A percentile compares a stretch with the other conserved stretches of the same genome.
Evolutionary conservation across 2,797 vertebrate species (phyloP).

Genomic region (Lycodopsis pacificus): DNA sequence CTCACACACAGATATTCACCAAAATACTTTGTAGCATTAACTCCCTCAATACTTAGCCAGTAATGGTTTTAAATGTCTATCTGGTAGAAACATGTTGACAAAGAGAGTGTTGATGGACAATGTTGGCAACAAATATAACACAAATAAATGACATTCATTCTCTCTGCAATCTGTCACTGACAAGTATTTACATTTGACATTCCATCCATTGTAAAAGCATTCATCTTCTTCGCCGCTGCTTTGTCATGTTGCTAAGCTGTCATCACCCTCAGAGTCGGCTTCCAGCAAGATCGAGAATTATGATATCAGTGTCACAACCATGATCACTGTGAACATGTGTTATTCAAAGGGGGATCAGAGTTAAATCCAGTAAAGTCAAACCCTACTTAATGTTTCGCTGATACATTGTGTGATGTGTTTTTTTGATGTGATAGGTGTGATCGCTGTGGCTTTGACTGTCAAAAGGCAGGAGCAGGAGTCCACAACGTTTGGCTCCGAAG

Average conservation of each 20-base stretch:
- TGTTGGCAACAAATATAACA: neutral
- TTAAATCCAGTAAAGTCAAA: constrained; percentile 5
- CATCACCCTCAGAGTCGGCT: neutral
- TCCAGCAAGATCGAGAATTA: neutral
- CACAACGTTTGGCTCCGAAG: constrained; percentile 72
- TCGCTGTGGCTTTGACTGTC: constrained; percentile 87
- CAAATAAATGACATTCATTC: neutral
- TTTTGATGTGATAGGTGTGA: constrained; percentile 83
- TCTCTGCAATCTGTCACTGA: neutral
- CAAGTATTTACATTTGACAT: neutral
- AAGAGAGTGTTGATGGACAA: neutral
- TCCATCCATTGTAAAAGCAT: neutral
- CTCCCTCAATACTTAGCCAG: neutral
- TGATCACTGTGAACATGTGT: neutral
- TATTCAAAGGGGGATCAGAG: constrained; percentile 11
- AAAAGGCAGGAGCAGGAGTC: constrained; percentile 76
- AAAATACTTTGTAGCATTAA: neutral
- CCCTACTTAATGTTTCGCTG: constrained; percentile 3
- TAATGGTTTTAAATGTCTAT: constrained; percentile 8
- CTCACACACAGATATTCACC: neutral
- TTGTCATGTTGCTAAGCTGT: constrained; percentile 24
- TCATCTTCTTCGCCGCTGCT: neutral
- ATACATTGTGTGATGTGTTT: constrained; percentile 23
- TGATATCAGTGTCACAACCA: constrained; percentile 10
- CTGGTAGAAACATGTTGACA: neutral